Conservation (phyloP, 2,888 invertebrate genomes). For the Steromphala cineraria region DNA sequence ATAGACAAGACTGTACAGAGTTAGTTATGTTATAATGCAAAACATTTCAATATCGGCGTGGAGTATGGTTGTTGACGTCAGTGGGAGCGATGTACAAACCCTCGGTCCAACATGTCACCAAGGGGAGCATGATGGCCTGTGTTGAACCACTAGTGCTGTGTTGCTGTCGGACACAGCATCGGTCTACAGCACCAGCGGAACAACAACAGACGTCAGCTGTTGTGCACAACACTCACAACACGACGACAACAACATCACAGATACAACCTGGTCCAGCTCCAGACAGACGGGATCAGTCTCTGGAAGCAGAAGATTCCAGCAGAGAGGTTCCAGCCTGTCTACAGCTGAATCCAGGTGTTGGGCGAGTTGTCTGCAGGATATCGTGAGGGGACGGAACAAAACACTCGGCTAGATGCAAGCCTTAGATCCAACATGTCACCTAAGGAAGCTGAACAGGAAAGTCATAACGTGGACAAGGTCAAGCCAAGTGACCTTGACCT, state of each 20-base stretch:
- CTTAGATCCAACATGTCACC: conserved; percentile 53
- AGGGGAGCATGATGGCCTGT: conserved; percentile 25
- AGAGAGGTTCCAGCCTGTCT: background rate
- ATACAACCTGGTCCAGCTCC: no score
- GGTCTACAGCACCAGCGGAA: background rate
- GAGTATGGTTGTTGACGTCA: background rate
- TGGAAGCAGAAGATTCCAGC: background rate
- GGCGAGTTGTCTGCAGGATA: background rate
- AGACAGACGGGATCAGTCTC: background rate
- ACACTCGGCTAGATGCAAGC: conserved; percentile 27
- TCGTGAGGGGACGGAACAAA: background rate
- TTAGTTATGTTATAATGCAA: conserved; percentile 1
- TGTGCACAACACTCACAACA: background rate
- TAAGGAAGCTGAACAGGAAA: conserved; percentile 32
- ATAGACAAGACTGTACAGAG: conserved; percentile 23
- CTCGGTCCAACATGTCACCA: conserved; percentile 56
- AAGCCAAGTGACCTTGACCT: background rate
- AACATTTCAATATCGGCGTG: background rate
- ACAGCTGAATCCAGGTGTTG: background rate
- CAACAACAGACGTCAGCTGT: background rate
- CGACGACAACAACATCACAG: background rate
- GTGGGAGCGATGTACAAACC: conserved; percentile 35
- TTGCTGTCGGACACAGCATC: background rate
- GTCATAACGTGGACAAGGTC: conserved; percentile 4
- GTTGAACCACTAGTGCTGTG: background rate